These are phyloP conservation scores for Laticauda colubrina DNA, from an alignment of 2,113 vertebrate species.

Conservation along the genomic window DNA sequence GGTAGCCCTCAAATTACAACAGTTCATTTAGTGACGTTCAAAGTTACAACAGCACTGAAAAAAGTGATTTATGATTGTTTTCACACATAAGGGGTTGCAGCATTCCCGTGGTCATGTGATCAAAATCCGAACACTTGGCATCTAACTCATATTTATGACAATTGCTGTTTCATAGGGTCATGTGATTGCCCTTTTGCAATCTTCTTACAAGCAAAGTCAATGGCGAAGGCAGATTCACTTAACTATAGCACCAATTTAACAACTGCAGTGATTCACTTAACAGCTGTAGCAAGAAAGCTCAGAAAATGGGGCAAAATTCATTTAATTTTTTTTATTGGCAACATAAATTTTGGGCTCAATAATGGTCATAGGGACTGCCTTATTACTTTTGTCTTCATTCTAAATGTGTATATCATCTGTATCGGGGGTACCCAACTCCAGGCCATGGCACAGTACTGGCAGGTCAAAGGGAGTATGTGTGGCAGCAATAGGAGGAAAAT, in stretches of 20 bases:
- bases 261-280: background rate
- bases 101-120: background rate
- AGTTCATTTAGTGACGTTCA: background rate
- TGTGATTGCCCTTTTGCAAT: background rate
- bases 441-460: no score
- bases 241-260: background rate
- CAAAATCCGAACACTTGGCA: background rate
- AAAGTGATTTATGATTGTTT: background rate
- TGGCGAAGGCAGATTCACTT: background rate
- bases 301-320: background rate
- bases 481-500: background rate
- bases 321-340: background rate
- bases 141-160: background rate
- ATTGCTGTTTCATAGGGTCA: background rate
- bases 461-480: background rate
- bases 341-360: background rate
- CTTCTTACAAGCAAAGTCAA: background rate
- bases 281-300: background rate
- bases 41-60: background rate
- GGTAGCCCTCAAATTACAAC: background rate
- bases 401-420: background rate
- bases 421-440: background rate
- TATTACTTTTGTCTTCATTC: background rate
- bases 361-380: background rate
- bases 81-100: background rate